A percentile compares a stretch with the other conserved stretches of the same genome.
Evolutionary conservation across 2,888 invertebrate genomes (phyloP).

Genomic region (Nemurella pictetii): DNA sequence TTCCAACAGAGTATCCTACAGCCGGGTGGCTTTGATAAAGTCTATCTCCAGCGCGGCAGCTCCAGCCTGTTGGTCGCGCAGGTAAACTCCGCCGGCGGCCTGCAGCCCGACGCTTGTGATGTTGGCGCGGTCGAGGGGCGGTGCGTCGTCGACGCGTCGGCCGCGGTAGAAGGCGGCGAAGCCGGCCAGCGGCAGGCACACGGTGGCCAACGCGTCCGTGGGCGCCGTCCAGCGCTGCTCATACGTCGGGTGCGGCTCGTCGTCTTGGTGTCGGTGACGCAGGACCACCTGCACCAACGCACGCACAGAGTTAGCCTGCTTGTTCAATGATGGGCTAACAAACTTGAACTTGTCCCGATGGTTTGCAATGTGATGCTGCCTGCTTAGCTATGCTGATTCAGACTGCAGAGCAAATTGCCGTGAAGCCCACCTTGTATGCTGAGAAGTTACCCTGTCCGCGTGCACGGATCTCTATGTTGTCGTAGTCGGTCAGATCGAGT

Average conservation of each 20-base stretch:
- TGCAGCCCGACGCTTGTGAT: constrained; percentile 66
- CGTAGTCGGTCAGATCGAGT: constrained; percentile 57
- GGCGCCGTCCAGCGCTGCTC: constrained; percentile 63
- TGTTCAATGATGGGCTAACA: too few species aligned
- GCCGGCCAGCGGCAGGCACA: constrained; percentile 58
- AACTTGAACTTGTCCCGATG: too few species aligned
- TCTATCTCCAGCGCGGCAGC: constrained; percentile 67
- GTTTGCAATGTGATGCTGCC: too few species aligned
- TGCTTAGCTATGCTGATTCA: too few species aligned
- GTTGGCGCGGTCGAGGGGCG: constrained; percentile 58
- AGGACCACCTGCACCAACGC: constrained; percentile 53
- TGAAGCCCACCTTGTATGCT: constrained; percentile 61
- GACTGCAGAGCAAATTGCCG: too few species aligned
- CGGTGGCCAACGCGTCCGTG: constrained; percentile 57
- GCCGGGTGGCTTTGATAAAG: constrained; percentile 55
- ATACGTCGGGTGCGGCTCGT: constrained; percentile 62
- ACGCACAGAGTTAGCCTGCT: too few species aligned
- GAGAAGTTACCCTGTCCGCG: constrained; percentile 63
- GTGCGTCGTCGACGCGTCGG: constrained; percentile 55
- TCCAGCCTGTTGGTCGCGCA: constrained; percentile 64
- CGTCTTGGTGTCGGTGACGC: constrained; percentile 60
- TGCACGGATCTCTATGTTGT: constrained; percentile 58
- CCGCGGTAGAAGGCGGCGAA: constrained; percentile 67
- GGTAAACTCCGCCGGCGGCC: constrained; percentile 68
- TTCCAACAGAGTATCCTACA: too few species aligned